A percentile compares a stretch with the other conserved stretches of the same genome.
Evolutionary conservation across 2,888 invertebrate species (phyloP).

Genomic region (Adela reaumurella): DNA sequence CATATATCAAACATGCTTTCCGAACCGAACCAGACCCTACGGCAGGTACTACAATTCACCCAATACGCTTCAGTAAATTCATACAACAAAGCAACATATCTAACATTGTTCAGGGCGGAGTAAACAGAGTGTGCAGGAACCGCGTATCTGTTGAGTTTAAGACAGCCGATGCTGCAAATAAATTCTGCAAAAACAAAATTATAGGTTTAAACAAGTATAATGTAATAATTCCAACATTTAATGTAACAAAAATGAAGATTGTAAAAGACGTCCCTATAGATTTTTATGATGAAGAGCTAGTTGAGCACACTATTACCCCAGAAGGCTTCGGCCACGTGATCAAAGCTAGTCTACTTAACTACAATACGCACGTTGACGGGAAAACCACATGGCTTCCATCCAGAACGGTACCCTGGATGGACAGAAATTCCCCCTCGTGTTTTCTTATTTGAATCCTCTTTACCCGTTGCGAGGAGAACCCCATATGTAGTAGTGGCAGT

Average conservation of each 20-base stretch:
- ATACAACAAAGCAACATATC: neutral
- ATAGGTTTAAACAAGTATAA: neutral
- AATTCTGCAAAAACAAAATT: neutral
- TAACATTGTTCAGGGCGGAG: neutral
- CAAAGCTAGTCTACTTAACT: neutral
- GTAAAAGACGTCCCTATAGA: neutral
- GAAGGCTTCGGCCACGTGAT: neutral
- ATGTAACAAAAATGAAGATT: neutral
- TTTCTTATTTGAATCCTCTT: neutral
- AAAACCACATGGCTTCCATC: neutral
- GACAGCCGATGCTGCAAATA: neutral
- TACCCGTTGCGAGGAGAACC: constrained; percentile 1
- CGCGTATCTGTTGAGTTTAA: neutral
- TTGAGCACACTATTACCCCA: neutral
- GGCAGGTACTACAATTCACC: neutral
- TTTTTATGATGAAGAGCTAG: neutral
- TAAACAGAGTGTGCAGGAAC: neutral
- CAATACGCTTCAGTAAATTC: neutral
- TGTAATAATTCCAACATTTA: neutral
- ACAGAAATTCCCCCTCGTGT: constrained; percentile 1
- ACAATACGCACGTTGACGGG: neutral
- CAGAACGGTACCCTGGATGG: constrained; percentile 1
- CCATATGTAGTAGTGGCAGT: too few species aligned
- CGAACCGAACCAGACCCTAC: neutral
- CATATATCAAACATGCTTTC: neutral